Base-by-base conservation (phyloP, 2,113 vertebrate genomes). In the Callipepla squamata region DNA sequence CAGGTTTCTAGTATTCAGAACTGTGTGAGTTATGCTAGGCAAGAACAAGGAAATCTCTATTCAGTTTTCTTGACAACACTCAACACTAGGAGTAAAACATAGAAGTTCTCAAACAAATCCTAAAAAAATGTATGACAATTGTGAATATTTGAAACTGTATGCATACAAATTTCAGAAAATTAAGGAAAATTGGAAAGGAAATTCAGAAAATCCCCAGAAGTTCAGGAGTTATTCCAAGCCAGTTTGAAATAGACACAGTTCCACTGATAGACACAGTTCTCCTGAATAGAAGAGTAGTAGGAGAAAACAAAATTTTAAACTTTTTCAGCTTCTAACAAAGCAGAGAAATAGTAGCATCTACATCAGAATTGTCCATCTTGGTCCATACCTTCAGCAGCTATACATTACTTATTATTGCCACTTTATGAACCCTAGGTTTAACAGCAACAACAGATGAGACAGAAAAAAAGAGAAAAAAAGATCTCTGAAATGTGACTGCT, bases 401-500 rank as follows among this genome's bases (percentile, higher is more conserved):
- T 34, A 87, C 90, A 62, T 89, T 48, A 58, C 45, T 36, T 72
- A 70, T 76, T 92, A 73, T 36, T 86, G 66, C 36, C 13, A 81
- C 32, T 79, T 75, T 32, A 48, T 53, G 36, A 79, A n/a, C 34
- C 87, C 75, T 69, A 66, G 88, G 79, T 94, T 92, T 89, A 90
- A 94, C 11, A 72, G 86, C n/a, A 90, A 80, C 74, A 84, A 57
- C 40, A 80, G 90, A 72, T 2, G 15, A 72, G 70, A 86, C 66
- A 86, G 83, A 93, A 96, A 93, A 40, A 40, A 40, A 40, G 40
- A 40, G 40, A 40, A 40, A 40, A 40, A 63, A 77, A 91, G 74
- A 80, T 83, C 45, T 77, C 72, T 59, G n/a, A 73, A 85, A 85
- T 85, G 76, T 87, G 72, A 92, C 83, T 87, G 55, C 53, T 74